A percentile compares a stretch with the other conserved stretches of the same genome.
Conservation (phyloP, 1,140 invertebrate genomes). For the Heterodera schachtii region DNA sequence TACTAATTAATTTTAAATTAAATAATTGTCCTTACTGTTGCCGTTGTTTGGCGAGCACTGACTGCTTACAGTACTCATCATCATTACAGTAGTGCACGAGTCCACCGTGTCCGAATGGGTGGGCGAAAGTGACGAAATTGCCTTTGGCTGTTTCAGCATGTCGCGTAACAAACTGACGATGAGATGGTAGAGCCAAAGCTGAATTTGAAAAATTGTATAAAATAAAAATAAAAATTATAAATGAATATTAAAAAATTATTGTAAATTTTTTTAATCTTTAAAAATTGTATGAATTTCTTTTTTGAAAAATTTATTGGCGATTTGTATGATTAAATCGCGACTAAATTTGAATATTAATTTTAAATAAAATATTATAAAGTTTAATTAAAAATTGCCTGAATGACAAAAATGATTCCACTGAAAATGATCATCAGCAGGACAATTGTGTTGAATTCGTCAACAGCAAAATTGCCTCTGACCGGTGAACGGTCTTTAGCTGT, state of each 20-base stretch:
- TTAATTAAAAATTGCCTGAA: not conserved
- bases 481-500: not conserved
- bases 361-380: not conserved
- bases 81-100: not conserved
- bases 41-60: too few species aligned
- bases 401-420: not conserved
- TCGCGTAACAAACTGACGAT: not conserved
- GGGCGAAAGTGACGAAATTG: not conserved
- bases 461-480: not conserved
- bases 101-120: not conserved
- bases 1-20: too few species aligned
- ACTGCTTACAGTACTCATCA: not conserved
- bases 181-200: not conserved
- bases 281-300: too few species aligned
- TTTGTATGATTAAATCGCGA: too few species aligned
- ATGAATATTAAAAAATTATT: not conserved
- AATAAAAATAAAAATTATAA: not conserved
- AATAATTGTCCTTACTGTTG: too few species aligned
- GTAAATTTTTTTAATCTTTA: too few species aligned
- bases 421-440: not conserved
- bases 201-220: too few species aligned
- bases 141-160: not conserved
- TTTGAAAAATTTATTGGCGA: too few species aligned
- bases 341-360: not conserved
- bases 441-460: not conserved